These are phyloP conservation scores for Hylaeus anthracinus DNA, from an alignment of 1,140 invertebrate species.

Conservation along the genomic window DNA sequence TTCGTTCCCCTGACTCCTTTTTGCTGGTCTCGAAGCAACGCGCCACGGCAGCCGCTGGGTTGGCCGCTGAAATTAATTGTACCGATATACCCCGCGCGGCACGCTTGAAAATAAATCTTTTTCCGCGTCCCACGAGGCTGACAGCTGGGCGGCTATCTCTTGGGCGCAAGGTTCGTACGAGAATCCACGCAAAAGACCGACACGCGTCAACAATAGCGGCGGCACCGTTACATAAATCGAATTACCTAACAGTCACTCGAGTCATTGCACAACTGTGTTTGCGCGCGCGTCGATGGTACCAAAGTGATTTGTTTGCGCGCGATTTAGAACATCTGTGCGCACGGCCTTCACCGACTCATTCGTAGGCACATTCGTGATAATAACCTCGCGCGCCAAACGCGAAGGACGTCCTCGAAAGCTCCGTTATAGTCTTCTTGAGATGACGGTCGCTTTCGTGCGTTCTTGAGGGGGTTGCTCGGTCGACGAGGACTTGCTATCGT, in stretches of 20 bases:
- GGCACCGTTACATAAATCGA: constrained; percentile 64
- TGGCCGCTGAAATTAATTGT: constrained; percentile 31
- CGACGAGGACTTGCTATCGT: too few species aligned
- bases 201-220: constrained; percentile 52
- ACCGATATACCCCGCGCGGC: constrained; percentile 17
- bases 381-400: constrained; percentile 7
- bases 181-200: constrained; percentile 22
- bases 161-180: background rate
- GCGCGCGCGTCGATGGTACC: constrained; percentile 58
- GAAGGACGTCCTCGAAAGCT: constrained; percentile 42
- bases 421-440: background rate
- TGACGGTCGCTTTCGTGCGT: background rate
- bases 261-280: constrained; percentile 66
- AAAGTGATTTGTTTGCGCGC: constrained; percentile 67
- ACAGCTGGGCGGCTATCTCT: background rate
- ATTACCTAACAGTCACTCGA: constrained; percentile 53
- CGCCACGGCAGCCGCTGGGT: too few species aligned
- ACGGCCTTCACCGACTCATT: constrained; percentile 53
- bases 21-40: background rate
- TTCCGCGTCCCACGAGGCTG: background rate
- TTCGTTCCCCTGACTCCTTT: constrained; percentile 15
- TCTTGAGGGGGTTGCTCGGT: background rate
- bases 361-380: constrained; percentile 44
- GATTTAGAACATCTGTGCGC: constrained; percentile 66
- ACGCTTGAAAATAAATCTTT: constrained; percentile 3